Evolutionary conservation across 2,888 invertebrate genomes (phyloP).

Genomic region (Schrankia costaestrigalis): DNA sequence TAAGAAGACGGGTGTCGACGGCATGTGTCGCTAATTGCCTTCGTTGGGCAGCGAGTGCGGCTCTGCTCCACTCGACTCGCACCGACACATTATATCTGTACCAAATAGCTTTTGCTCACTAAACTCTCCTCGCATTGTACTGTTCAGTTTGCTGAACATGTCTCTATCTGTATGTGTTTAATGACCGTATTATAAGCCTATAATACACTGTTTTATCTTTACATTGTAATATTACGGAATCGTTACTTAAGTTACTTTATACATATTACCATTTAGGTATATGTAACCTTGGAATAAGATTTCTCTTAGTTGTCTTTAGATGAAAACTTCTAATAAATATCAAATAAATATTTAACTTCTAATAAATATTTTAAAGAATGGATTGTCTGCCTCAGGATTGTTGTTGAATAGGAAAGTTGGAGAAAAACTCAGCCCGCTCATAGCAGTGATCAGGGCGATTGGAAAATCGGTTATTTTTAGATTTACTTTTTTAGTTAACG

Average conservation of each 20-base stretch:
- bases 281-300: too few species aligned
- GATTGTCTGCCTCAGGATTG: too few species aligned
- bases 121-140: conserved; percentile 29
- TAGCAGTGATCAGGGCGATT: too few species aligned
- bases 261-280: too few species aligned
- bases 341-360: too few species aligned
- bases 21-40: conserved; percentile 68
- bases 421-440: too few species aligned
- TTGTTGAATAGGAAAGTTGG: too few species aligned
- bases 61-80: conserved; percentile 17
- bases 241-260: not conserved
- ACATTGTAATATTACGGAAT: not conserved
- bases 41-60: conserved; percentile 47
- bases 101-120: conserved; percentile 40
- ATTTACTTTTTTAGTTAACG: too few species aligned
- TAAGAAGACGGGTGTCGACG: conserved; percentile 46
- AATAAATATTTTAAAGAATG: too few species aligned
- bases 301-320: too few species aligned
- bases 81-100: conserved; percentile 32
- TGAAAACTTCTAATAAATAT: too few species aligned
- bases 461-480: too few species aligned
- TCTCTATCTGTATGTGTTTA: conserved; percentile 14
- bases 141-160: conserved; percentile 14
- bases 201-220: not conserved
- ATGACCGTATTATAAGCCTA: conserved; percentile 9